These are phyloP conservation scores for Pithys albifrons DNA, from an alignment of 2,113 vertebrate genomes.

Conservation along the genomic window DNA sequence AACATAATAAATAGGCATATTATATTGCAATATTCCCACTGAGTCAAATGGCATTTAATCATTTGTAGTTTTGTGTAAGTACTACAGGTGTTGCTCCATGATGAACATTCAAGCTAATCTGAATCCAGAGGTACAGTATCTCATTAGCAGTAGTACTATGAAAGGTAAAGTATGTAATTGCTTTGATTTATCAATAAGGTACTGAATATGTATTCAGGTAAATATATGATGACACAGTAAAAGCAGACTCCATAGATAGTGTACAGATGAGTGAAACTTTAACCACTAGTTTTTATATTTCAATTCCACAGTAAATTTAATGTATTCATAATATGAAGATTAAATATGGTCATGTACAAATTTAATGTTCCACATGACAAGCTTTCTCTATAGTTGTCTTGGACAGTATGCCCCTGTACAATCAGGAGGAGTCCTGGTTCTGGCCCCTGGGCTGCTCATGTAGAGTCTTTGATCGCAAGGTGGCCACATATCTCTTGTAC, in stretches of 20 bases:
- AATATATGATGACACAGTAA: background rate
- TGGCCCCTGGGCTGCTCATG: background rate
- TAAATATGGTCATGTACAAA: background rate
- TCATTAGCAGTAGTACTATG: background rate
- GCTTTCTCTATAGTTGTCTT: background rate
- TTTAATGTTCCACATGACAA: background rate
- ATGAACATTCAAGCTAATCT: background rate
- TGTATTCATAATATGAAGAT: background rate
- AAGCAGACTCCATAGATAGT: background rate
- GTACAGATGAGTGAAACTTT: background rate
- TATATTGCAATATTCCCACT: background rate
- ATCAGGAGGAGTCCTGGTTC: background rate
- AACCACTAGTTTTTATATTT: background rate
- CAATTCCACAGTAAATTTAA: background rate
- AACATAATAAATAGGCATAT: background rate
- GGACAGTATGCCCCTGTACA: background rate
- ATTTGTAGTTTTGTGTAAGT: background rate
- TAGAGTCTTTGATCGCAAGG: background rate
- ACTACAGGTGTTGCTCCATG: background rate
- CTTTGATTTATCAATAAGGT: background rate
- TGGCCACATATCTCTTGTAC: background rate
- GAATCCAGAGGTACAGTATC: background rate
- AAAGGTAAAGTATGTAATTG: background rate
- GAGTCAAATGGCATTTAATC: background rate
- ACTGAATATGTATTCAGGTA: constrained; percentile 5